These are phyloP conservation scores for Meteorus sp. DNA, from an alignment of 1,140 invertebrate genomes.

Conservation along the genomic window DNA sequence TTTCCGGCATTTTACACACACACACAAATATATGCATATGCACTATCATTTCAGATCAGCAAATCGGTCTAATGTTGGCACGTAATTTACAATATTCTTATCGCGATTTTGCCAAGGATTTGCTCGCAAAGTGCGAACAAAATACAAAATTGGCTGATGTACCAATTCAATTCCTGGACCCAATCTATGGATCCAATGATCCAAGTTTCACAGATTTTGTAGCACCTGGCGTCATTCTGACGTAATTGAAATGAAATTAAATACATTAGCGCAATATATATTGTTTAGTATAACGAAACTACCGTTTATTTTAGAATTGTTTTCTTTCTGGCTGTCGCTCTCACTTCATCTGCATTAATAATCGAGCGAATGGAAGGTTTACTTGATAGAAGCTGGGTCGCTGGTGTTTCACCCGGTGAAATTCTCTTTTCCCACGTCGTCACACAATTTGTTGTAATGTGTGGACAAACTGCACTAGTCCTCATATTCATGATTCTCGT, in stretches of 20 bases:
- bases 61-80: slow-evolving; percentile 83
- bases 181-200: slow-evolving; percentile 84
- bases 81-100: slow-evolving; percentile 80
- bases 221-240: slow-evolving; percentile 90
- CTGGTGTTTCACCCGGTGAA: slow-evolving; percentile 84
- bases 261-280: background rate
- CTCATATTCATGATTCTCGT: slow-evolving; percentile 89
- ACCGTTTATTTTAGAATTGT: slow-evolving; percentile 73
- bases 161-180: slow-evolving; percentile 78
- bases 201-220: slow-evolving; percentile 95
- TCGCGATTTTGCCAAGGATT: slow-evolving; percentile 72
- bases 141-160: slow-evolving; percentile 81
- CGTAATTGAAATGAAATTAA: slow-evolving; percentile 62
- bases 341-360: slow-evolving; percentile 89
- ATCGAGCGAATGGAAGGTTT: slow-evolving; percentile 87
- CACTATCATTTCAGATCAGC: slow-evolving; percentile 70
- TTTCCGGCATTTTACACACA: background rate
- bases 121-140: slow-evolving; percentile 71
- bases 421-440: slow-evolving; percentile 90
- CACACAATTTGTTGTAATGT: slow-evolving; percentile 92
- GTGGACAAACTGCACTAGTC: slow-evolving; percentile 85
- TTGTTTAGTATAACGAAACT: slow-evolving; percentile 1
- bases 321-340: slow-evolving; percentile 90
- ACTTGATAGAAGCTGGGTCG: slow-evolving; percentile 86
- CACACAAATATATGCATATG: background rate